phyloP scores from a whole-genome alignment of 2,797 vertebrate species.

The Limosa lapponica region DNA sequence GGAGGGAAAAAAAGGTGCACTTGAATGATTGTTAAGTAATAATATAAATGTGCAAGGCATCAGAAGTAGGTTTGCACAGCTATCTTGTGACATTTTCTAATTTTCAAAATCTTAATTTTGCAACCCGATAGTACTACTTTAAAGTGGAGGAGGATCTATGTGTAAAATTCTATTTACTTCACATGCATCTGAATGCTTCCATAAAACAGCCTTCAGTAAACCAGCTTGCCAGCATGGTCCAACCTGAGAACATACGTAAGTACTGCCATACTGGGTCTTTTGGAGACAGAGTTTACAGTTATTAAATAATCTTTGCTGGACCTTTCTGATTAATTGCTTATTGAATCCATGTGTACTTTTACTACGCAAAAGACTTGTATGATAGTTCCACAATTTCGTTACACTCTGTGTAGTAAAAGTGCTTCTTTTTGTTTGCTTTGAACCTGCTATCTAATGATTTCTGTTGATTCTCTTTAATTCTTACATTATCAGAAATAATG shows the following conservation, averaged over 20 bases:
- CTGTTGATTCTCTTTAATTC: background rate
- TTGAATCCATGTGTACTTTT: background rate
- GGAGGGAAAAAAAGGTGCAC: background rate
- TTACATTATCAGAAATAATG: background rate
- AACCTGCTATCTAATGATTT: background rate
- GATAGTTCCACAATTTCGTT: background rate
- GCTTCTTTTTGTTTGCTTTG: background rate
- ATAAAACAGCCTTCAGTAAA: slow-evolving; percentile 49
- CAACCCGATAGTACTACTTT: slow-evolving; percentile 44
- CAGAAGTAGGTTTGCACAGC: background rate
- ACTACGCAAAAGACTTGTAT: background rate
- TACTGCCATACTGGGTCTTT: background rate
- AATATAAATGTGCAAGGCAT: background rate
- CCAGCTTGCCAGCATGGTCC: slow-evolving; percentile 18
- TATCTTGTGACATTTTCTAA: slow-evolving; percentile 10
- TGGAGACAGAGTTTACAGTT: slow-evolving; percentile 5
- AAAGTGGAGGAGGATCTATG: slow-evolving; percentile 47
- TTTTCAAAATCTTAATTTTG: slow-evolving; percentile 61
- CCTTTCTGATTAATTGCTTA: background rate
- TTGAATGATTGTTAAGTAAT: background rate
- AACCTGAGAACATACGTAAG: background rate
- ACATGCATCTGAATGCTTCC: slow-evolving; percentile 46
- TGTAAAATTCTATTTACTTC: slow-evolving; percentile 48
- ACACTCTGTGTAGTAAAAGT: background rate
- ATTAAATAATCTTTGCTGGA: background rate